Conservation (phyloP, 2,888 invertebrate species). For the Plebejus melissa region DNA sequence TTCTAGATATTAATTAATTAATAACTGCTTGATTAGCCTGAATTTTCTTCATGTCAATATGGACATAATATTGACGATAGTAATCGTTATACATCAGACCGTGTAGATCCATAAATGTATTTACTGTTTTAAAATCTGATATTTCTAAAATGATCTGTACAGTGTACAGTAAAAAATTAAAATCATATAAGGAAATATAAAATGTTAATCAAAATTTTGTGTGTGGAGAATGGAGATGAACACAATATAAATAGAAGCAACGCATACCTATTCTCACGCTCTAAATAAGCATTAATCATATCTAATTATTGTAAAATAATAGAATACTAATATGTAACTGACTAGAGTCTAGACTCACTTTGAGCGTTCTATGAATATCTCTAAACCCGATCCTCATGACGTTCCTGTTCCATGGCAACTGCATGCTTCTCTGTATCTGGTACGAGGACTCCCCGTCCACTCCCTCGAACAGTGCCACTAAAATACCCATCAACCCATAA, state of each 20-base stretch:
- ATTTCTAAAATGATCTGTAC: neutral
- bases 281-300: neutral
- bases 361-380: constrained; percentile 88
- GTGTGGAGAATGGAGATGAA: neutral
- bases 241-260: neutral
- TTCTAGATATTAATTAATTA: neutral
- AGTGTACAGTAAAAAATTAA: neutral
- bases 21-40: no score
- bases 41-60: neutral
- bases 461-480: constrained; percentile 89
- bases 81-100: neutral
- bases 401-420: constrained; percentile 85
- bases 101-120: neutral
- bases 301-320: neutral
- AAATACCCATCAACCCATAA: constrained; percentile 88
- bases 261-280: constrained; percentile 1
- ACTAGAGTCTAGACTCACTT: constrained; percentile 80
- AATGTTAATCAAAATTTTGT: neutral
- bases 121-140: neutral
- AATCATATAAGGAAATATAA: no score
- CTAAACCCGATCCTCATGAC: constrained; percentile 87
- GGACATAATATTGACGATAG: neutral
- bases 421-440: constrained; percentile 84
- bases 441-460: constrained; percentile 84
- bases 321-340: constrained; percentile 3